Evolutionary conservation across 2,888 invertebrate genomes (phyloP).

Genomic region (Mechanitis messenoides): DNA sequence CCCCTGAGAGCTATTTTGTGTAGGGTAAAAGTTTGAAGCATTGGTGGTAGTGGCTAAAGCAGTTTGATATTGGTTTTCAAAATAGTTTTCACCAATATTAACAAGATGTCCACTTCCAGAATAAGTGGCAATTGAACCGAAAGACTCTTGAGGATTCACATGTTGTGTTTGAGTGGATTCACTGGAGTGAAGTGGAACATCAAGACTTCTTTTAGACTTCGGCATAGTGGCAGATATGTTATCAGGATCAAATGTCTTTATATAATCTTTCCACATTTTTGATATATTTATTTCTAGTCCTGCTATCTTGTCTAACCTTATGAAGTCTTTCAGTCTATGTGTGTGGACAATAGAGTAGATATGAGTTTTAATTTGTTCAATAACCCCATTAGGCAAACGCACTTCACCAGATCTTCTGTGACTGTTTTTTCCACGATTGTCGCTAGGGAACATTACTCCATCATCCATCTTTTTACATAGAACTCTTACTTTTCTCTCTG

Average conservation of each 20-base stretch:
- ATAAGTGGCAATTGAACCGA: conserved; percentile 53
- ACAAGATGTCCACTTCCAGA: conserved; percentile 69
- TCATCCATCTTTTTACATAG: conserved; percentile 77
- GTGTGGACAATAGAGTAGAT: conserved; percentile 74
- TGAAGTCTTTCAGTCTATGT: conserved; percentile 71
- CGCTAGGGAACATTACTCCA: conserved; percentile 76
- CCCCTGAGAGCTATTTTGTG: conserved; percentile 59
- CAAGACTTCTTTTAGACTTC: conserved; percentile 64
- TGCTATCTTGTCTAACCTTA: conserved; percentile 72
- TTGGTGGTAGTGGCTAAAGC: conserved; percentile 50
- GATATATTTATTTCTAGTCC: conserved; percentile 76
- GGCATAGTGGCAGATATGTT: conserved; percentile 70
- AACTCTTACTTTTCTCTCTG: conserved; percentile 75
- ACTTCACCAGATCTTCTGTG: conserved; percentile 71
- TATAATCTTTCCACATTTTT: conserved; percentile 77
- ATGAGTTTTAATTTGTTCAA: conserved; percentile 74
- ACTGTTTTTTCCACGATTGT: conserved; percentile 74
- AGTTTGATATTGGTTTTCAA: conserved; percentile 69
- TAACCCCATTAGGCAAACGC: conserved; percentile 64
- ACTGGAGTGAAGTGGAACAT: conserved; percentile 36
- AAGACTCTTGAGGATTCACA: conserved; percentile 50
- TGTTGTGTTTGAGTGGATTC: conserved; percentile 41
- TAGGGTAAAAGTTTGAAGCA: conserved; percentile 65
- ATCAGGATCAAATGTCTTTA: conserved; percentile 73
- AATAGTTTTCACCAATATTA: conserved; percentile 71